Evolutionary conservation across 2,797 vertebrate species (phyloP).

Genomic region (Corythornis leucogaster): DNA sequence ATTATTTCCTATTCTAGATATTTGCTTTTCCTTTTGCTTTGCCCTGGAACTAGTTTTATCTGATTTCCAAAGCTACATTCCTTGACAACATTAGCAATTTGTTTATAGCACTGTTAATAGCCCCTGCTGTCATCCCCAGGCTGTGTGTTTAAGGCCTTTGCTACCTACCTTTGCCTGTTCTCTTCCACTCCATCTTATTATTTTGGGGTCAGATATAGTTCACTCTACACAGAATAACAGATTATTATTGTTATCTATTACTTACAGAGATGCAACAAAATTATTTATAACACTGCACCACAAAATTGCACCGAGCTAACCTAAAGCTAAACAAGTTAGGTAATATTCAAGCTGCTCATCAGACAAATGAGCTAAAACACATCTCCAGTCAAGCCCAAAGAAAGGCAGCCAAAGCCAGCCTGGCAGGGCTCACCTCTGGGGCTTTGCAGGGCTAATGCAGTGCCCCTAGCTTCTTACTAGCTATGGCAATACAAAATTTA

Average conservation of each 20-base stretch:
- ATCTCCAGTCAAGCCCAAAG: neutral
- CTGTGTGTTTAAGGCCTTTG: neutral
- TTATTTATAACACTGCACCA: neutral
- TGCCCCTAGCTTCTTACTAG: rapidly evolving
- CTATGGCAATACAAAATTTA: neutral
- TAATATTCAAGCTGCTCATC: neutral
- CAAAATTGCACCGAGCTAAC: neutral
- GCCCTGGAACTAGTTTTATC: neutral
- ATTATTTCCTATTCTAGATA: neutral
- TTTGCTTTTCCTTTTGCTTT: neutral
- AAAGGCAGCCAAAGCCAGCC: neutral
- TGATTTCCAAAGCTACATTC: neutral
- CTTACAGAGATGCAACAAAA: neutral
- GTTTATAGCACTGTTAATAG: neutral
- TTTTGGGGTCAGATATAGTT: neutral
- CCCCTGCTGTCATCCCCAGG: neutral
- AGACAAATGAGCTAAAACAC: neutral
- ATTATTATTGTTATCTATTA: neutral
- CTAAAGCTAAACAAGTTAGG: neutral
- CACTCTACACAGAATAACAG: neutral
- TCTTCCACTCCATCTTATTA: neutral
- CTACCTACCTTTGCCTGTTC: neutral
- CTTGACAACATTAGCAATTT: neutral
- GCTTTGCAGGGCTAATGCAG: neutral
- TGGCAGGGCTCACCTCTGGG: neutral